phyloP scores from a whole-genome alignment of 1,140 invertebrate species.

The Coenobita brevimanus region DNA sequence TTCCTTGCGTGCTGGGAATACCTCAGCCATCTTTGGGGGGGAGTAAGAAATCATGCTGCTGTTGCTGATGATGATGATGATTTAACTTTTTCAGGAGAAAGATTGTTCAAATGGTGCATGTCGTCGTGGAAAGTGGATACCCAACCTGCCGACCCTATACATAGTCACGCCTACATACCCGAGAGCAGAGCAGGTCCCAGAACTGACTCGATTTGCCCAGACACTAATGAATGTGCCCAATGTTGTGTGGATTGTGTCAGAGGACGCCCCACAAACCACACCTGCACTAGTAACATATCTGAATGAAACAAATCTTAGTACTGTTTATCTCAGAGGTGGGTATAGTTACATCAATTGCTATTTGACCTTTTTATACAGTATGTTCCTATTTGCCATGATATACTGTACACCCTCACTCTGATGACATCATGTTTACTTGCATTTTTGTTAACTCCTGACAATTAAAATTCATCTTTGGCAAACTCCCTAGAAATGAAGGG shows the following conservation, averaged over 20 bases:
- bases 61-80: not conserved
- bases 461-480: no score
- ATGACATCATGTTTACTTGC: no score
- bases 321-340: conserved; percentile 81
- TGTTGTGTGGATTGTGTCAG: conserved; percentile 79
- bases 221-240: conserved; percentile 77
- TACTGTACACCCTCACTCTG: no score
- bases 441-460: no score
- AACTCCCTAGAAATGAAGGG: no score
- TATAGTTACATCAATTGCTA: conserved; percentile 62
- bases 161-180: conserved; percentile 84
- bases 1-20: no score
- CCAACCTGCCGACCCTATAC: conserved; percentile 75
- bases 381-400: no score
- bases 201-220: conserved; percentile 77
- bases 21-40: no score
- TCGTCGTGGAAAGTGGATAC: conserved; percentile 16
- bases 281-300: conserved; percentile 78
- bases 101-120: not conserved
- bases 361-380: conserved; percentile 74
- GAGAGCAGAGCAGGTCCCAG: conserved; percentile 78
- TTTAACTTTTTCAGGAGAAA: not conserved
- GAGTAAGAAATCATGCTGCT: not conserved
- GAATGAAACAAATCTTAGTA: conserved; percentile 79
- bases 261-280: conserved; percentile 76